These are phyloP conservation scores for Zootermopsis nevadensis DNA, from an alignment of 2,888 invertebrate species.

Conservation along the genomic window DNA sequence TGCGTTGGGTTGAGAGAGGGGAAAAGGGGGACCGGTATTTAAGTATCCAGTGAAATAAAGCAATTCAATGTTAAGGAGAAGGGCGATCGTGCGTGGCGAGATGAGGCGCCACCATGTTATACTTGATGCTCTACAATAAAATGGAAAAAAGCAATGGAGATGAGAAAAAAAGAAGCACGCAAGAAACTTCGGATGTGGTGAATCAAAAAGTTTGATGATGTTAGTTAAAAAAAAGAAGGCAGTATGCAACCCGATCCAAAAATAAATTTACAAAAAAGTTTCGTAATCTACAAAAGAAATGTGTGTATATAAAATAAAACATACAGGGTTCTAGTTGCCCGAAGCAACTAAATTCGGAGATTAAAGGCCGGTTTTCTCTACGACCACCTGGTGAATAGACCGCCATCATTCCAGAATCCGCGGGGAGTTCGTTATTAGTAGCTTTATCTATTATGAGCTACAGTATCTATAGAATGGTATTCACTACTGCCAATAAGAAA, in stretches of 20 bases:
- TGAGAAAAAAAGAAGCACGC: no score
- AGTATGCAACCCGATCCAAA: conserved; percentile 3
- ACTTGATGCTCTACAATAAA: background rate
- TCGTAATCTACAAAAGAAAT: conserved; percentile 13
- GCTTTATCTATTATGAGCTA: background rate
- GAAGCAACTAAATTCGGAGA: background rate
- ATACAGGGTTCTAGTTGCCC: background rate
- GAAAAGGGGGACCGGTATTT: background rate
- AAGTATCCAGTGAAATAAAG: conserved; percentile 10
- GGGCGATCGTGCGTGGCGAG: conserved; percentile 7
- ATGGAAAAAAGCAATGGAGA: background rate
- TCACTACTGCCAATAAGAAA: background rate
- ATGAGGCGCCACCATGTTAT: conserved; percentile 4
- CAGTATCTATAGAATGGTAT: background rate
- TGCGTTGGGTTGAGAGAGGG: background rate
- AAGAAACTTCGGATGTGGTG: conserved; percentile 10
- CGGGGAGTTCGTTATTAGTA: background rate
- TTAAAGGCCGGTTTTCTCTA: background rate
- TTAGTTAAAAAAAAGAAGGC: background rate
- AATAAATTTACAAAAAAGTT: background rate
- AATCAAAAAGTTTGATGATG: background rate
- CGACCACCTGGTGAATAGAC: conserved; percentile 4
- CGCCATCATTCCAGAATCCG: conserved; percentile 1
- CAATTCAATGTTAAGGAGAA: conserved; percentile 13
- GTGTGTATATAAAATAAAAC: conserved; percentile 6